Base-by-base conservation (phyloP, 2,113 vertebrate genomes). In the Eleginops maclovinus region DNA sequence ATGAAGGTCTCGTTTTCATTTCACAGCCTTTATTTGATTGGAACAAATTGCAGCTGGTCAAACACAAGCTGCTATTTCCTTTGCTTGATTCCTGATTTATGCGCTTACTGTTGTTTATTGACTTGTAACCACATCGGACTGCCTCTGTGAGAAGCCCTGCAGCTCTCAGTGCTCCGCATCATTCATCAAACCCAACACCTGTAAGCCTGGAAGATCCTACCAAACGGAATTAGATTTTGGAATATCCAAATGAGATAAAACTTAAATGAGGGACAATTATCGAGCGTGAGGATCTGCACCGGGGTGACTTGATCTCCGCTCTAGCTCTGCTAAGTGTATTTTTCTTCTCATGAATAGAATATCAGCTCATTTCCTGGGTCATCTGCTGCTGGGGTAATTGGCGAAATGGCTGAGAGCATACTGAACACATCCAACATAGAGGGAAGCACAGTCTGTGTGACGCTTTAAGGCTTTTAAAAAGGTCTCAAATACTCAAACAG, bases 351-450 rank as follows among this genome's bases (percentile, higher is more conserved):
- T 90, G 89, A 91, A 88, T 88, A 82, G 80, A 79, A 85, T 70
- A 92, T 84, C 77, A 82, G 82, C 83, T 91, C 73, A 88, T 91
- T 89, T 89, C 89, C 88, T 87, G 83, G 88, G 87, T 90, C 87
- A 82, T 87, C 86, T 76, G 78, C 67, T 75, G 62, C 68, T 46
- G 1, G 64, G 54, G 61, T 87, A 86, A 90, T 88, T 86, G 64
- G 58, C 56, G 77, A 9, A 65, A 79, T 47, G 72, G 64, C 71
- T 79, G 78, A 70, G 47, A 74, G 59, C 62, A 49, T 56, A 12
- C 6, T 31, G 60, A 85, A 55, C 61, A 77, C 40, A 71, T 74
- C 50, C 64, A 56, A 61, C 65, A 65, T 67, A 50, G 65, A 51
- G 36, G 40, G 65, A 17, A 4, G 55, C 7, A 14, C 36, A 0